Evolutionary conservation across 2,113 vertebrate genomes (phyloP).

Genomic region (Amphiprion percula): DNA sequence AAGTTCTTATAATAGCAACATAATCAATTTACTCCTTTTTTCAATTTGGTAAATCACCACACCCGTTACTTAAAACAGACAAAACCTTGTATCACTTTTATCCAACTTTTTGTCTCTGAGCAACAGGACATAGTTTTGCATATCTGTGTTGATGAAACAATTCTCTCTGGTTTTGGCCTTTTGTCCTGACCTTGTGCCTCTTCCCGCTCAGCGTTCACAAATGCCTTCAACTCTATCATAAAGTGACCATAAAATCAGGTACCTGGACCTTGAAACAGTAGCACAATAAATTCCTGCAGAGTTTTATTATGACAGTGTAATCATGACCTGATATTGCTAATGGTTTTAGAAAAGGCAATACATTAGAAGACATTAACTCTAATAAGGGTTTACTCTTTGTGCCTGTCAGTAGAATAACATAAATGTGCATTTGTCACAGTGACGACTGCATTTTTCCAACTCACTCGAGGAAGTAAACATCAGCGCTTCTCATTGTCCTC

Average conservation of each 20-base stretch:
- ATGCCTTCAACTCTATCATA: slow-evolving; percentile 54
- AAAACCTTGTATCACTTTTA: too few species aligned
- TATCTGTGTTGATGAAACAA: neutral
- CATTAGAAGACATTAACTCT: neutral
- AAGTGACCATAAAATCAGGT: slow-evolving; percentile 34
- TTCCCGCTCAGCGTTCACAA: slow-evolving; percentile 3
- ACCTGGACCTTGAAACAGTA: slow-evolving; percentile 36
- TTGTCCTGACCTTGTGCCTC: neutral
- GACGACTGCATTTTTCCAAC: slow-evolving; percentile 5
- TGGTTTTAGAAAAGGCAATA: slow-evolving; percentile 1
- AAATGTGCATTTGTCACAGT: slow-evolving; percentile 22
- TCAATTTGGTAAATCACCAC: neutral
- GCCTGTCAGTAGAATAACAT: neutral
- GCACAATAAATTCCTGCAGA: slow-evolving; percentile 2
- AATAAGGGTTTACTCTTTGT: neutral
- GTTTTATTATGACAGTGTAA: slow-evolving; percentile 7
- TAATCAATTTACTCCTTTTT: neutral
- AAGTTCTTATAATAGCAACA: too few species aligned
- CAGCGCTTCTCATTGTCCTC: neutral
- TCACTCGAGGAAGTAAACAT: slow-evolving; percentile 1
- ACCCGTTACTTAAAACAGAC: neutral
- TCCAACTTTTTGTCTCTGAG: neutral
- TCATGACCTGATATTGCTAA: slow-evolving; percentile 2
- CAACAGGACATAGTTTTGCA: neutral
- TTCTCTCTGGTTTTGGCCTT: slow-evolving; percentile 10